Percentiles rank a stretch among this genome's conserved stretches.
Evolutionary conservation across 2,113 vertebrate species (phyloP).

Genomic region (Sigmodon hispidus): DNA sequence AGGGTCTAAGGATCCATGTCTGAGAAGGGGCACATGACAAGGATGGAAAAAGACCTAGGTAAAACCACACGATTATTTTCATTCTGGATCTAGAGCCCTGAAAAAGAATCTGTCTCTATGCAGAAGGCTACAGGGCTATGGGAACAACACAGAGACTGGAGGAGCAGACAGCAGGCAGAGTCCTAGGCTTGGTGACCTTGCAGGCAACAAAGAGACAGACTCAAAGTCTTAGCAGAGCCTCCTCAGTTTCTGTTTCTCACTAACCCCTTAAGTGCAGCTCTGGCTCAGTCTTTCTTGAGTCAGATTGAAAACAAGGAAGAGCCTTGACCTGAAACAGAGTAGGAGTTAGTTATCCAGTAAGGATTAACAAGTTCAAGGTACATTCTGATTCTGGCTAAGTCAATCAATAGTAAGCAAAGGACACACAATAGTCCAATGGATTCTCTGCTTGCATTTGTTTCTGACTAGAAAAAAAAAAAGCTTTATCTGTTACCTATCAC

Average conservation of each 20-base stretch:
- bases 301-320: not conserved
- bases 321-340: not conserved
- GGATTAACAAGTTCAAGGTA: not conserved
- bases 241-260: not conserved
- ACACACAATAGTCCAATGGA: not conserved
- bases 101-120: not conserved
- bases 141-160: not conserved
- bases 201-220: no score
- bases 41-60: not conserved
- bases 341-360: not conserved
- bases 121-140: not conserved
- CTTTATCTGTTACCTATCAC: not conserved
- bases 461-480: not conserved
- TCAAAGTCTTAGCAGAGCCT: not conserved
- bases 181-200: not conserved
- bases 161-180: not conserved
- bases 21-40: rapidly evolving
- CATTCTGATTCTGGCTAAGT: rapidly evolving
- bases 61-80: not conserved
- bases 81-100: not conserved
- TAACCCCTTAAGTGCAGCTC: not conserved
- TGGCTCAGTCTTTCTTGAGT: not conserved
- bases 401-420: not conserved
- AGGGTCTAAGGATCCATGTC: not conserved
- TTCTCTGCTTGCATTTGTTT: not conserved